phyloP scores from a whole-genome alignment of 2,113 vertebrate genomes.

The Laticauda laticaudata region DNA sequence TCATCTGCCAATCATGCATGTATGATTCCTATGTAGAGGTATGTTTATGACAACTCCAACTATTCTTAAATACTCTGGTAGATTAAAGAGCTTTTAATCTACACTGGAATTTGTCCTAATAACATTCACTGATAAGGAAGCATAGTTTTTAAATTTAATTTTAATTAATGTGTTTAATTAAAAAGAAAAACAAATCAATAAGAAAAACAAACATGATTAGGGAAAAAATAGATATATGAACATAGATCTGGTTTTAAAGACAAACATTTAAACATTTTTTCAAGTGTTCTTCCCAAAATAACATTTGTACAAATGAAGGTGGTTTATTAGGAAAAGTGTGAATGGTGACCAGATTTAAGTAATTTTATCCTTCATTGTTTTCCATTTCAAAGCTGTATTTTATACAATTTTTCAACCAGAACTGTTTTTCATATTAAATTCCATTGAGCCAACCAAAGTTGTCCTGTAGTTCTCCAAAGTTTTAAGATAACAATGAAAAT shows the following conservation, averaged over 20 bases:
- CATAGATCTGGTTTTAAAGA: not conserved
- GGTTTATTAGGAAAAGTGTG: not conserved
- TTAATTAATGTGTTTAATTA: not conserved
- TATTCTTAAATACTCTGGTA: not conserved
- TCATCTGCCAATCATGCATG: not conserved
- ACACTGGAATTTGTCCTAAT: not conserved
- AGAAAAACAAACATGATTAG: not conserved
- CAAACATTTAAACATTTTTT: not conserved
- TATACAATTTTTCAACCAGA: not conserved
- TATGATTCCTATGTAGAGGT: not conserved
- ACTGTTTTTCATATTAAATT: not conserved
- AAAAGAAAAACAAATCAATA: not conserved
- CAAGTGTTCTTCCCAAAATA: not conserved
- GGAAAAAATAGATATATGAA: not conserved
- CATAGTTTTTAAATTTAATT: not conserved
- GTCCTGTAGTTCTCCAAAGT: not conserved
- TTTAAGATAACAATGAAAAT: not conserved
- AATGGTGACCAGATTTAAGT: not conserved
- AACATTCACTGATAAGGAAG: not conserved
- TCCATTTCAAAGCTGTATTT: not conserved
- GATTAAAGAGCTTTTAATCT: not conserved
- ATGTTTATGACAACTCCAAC: not conserved
- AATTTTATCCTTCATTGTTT: not conserved
- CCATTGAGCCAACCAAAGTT: not conserved
- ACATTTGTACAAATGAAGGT: not conserved